A percentile compares a stretch with the other conserved stretches of the same genome.
Evolutionary conservation across 1,140 invertebrate species (phyloP).

Genomic region (Aphis gossypii): DNA sequence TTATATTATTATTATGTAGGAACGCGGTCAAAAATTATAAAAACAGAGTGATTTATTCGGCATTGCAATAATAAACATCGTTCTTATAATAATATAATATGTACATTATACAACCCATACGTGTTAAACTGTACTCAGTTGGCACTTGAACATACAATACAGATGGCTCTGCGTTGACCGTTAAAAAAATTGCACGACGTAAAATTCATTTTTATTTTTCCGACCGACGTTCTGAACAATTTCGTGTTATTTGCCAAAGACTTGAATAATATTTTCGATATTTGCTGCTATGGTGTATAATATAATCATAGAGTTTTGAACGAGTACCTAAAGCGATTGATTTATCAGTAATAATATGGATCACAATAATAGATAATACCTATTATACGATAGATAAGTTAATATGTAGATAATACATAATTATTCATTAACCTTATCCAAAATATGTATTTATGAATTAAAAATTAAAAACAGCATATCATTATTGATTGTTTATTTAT

Average conservation of each 20-base stretch:
- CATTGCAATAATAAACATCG: neutral
- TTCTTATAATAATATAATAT: neutral
- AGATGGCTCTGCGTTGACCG: neutral
- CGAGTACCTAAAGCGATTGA: too few relatives aligned
- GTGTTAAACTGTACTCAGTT: neutral
- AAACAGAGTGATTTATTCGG: conserved; percentile 10
- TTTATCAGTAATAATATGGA: too few relatives aligned
- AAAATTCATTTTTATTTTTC: neutral
- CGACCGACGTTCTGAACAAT: neutral
- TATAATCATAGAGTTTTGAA: too few relatives aligned
- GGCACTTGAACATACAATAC: neutral
- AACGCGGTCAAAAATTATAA: neutral
- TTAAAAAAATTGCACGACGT: neutral
- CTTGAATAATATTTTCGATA: neutral
- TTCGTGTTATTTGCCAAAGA: neutral
- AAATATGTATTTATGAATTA: too few relatives aligned
- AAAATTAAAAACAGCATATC: too few relatives aligned
- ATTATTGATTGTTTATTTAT: too few relatives aligned
- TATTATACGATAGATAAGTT: too few relatives aligned
- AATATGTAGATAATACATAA: too few relatives aligned
- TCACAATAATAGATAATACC: too few relatives aligned
- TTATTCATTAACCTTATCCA: too few relatives aligned
- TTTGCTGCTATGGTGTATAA: neutral
- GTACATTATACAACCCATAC: neutral
- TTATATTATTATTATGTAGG: neutral